phyloP scores from a whole-genome alignment of 2,113 vertebrate genomes.

The Ailurus styani region DNA sequence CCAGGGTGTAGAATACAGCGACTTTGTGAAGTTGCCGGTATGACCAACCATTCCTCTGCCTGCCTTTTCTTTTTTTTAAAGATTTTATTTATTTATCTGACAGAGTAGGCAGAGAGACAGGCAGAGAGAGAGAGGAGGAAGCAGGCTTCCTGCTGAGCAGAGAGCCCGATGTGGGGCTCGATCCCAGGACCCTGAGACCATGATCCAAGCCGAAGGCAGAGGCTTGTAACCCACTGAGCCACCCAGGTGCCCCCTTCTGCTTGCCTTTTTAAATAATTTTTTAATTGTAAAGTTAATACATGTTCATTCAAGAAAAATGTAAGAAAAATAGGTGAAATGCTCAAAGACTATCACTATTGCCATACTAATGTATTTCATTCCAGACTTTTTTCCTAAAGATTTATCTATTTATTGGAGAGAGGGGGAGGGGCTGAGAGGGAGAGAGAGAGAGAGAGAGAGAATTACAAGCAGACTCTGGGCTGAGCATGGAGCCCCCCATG shows the following conservation, averaged over 20 bases:
- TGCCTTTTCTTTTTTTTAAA: no score
- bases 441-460: neutral
- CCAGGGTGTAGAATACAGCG: neutral
- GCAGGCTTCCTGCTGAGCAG: no score
- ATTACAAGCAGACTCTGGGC: neutral
- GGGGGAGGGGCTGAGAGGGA: neutral
- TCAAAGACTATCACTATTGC: neutral
- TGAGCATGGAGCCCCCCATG: neutral
- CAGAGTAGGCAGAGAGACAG: no score
- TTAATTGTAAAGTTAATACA: constrained; percentile 21
- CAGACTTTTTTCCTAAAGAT: neutral
- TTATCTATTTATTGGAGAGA: neutral
- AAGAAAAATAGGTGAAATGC: neutral
- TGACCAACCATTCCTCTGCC: neutral
- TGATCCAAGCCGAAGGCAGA: no score
- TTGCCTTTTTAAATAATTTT: neutral
- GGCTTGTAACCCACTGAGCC: no score
- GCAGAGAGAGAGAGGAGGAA: no score
- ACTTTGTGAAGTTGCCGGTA: neutral
- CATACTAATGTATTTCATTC: neutral
- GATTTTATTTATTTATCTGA: no score
- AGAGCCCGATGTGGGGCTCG: no score
- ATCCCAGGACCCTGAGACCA: no score
- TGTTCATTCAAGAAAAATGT: neutral
- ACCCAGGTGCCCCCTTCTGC: no score